A percentile compares a stretch with the other conserved stretches of the same genome.
Evolutionary conservation across 1,140 invertebrate species (phyloP).

Genomic region (Drosophila triauraria): DNA sequence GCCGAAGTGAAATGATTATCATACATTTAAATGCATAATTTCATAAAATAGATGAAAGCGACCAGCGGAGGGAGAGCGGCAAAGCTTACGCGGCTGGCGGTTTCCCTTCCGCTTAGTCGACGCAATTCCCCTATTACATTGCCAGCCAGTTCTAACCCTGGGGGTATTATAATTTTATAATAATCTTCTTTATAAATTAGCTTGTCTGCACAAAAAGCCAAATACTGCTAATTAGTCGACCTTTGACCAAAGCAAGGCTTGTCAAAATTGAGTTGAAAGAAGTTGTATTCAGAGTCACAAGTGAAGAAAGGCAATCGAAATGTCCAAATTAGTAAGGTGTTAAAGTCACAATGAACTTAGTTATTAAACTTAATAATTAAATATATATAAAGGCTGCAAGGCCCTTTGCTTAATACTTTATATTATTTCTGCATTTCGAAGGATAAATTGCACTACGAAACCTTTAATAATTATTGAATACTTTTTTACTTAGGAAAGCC

Average conservation of each 20-base stretch:
- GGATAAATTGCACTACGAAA: neutral
- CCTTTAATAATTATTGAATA: neutral
- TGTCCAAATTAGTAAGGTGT: neutral
- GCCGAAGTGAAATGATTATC: slow-evolving; percentile 72
- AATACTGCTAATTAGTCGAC: slow-evolving; percentile 17
- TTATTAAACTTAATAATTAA: neutral
- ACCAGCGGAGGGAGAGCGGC: slow-evolving; percentile 24
- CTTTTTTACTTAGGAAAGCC: too few species aligned
- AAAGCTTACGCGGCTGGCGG: slow-evolving; percentile 4
- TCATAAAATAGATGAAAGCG: slow-evolving; percentile 72
- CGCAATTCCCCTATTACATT: slow-evolving; percentile 13
- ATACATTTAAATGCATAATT: slow-evolving; percentile 82
- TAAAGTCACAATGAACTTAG: neutral
- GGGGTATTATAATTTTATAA: slow-evolving; percentile 16
- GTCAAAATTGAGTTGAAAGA: neutral
- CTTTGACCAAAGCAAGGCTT: neutral
- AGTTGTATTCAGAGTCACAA: neutral
- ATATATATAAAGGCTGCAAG: neutral
- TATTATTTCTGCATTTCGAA: neutral
- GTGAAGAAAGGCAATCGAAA: too few species aligned
- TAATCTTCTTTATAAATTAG: slow-evolving; percentile 12
- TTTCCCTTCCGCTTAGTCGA: slow-evolving; percentile 18
- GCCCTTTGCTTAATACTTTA: too few species aligned
- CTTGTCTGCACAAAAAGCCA: neutral
- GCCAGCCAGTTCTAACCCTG: slow-evolving; percentile 2